These are phyloP conservation scores for Heliconius aoede DNA, from an alignment of 2,888 invertebrate species.

Conservation along the genomic window DNA sequence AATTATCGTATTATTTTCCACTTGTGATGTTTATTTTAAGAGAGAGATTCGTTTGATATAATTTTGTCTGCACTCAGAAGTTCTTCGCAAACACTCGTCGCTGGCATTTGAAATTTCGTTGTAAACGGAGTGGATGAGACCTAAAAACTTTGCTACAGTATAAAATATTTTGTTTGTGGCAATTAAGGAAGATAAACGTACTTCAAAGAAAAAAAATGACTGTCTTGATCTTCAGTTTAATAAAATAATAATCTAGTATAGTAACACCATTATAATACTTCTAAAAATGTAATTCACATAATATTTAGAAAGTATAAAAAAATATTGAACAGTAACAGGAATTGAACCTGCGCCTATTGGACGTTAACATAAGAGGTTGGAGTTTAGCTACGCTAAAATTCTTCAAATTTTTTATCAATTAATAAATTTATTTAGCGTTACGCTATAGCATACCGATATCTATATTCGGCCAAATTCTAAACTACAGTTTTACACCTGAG, in stretches of 20 bases:
- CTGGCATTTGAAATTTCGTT: conserved; percentile 23
- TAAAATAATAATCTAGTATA: not conserved
- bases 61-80: conserved; percentile 7
- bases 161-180: not conserved
- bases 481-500: too few species aligned
- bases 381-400: not conserved
- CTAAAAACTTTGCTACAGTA: not conserved
- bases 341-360: not conserved
- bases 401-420: not conserved
- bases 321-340: not conserved
- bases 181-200: not conserved
- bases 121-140: conserved; percentile 12
- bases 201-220: not conserved
- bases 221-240: not conserved
- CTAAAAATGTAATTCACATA: not conserved
- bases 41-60: conserved; percentile 9
- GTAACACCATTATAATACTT: not conserved
- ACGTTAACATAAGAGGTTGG: too few species aligned
- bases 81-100: conserved; percentile 16
- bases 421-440: too few species aligned
- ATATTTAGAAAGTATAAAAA: not conserved
- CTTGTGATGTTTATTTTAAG: conserved; percentile 11
- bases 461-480: too few species aligned
- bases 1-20: not conserved
- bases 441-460: too few species aligned